A percentile compares a stretch with the other conserved stretches of the same genome.
phyloP scores from a whole-genome alignment of 1,140 invertebrate species.

The Caenorhabditis tropicalis region DNA sequence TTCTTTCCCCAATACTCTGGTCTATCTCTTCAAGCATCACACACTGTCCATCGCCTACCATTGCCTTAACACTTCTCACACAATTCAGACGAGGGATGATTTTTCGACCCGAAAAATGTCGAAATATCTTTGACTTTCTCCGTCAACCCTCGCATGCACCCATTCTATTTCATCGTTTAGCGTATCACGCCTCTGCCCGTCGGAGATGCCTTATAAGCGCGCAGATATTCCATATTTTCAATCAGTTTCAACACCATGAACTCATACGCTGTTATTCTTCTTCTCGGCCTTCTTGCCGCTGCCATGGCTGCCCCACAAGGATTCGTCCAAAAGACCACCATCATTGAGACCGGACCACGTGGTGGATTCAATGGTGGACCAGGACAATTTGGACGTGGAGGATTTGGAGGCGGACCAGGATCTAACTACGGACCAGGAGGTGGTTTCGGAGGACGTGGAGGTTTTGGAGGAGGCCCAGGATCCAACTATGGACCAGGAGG shows the following conservation, averaged over 20 bases:
- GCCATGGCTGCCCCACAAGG: constrained; percentile 8
- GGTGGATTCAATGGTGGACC: constrained; percentile 2
- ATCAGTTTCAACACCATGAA: constrained; percentile 25
- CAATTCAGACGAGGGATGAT: constrained; percentile 1
- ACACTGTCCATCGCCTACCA: neutral
- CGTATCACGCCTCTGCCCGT: constrained; percentile 23
- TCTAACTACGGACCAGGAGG: neutral
- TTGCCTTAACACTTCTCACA: neutral
- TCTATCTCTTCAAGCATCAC: constrained; percentile 2
- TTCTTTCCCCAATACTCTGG: neutral
- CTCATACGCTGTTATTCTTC: constrained; percentile 28
- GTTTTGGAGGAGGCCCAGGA: neutral
- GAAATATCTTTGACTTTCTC: constrained; percentile 21
- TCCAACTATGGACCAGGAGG: neutral
- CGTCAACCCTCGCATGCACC: neutral
- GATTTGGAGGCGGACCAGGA: constrained; percentile 12
- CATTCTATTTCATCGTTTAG: neutral
- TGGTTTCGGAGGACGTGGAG: neutral
- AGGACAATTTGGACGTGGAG: constrained; percentile 25
- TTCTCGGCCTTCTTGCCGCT: constrained; percentile 7
- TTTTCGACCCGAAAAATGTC: neutral
- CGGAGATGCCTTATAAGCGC: constrained; percentile 16
- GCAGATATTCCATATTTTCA: neutral
- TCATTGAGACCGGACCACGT: neutral
- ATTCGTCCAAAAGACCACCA: constrained; percentile 2